These are phyloP conservation scores for Rana temporaria DNA, from an alignment of 2,113 vertebrate genomes.

Conservation along the genomic window DNA sequence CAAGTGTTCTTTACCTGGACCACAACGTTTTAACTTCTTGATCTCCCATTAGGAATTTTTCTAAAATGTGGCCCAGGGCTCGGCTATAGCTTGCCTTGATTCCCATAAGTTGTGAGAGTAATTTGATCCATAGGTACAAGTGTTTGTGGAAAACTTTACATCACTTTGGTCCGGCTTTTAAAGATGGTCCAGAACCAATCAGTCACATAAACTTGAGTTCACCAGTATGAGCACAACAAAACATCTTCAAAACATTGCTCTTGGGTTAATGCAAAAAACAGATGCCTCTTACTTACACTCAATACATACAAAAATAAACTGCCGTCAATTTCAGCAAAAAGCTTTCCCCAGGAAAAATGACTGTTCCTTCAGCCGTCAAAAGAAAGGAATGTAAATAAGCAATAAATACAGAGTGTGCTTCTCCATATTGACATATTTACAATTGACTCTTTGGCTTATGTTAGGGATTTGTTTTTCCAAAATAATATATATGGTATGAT, in stretches of 20 bases:
- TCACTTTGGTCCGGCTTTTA: slow-evolving; percentile 74
- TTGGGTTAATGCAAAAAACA: slow-evolving; percentile 81
- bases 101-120: slow-evolving; percentile 62
- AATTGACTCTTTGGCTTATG: slow-evolving; percentile 99
- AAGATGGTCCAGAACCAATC: slow-evolving; percentile 72
- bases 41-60: slow-evolving; percentile 59
- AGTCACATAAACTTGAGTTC: slow-evolving; percentile 73
- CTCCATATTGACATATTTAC: slow-evolving; percentile 99
- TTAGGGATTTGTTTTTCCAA: slow-evolving; percentile 84
- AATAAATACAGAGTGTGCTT: slow-evolving; percentile 99
- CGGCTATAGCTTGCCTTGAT: slow-evolving; percentile 58
- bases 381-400: slow-evolving; percentile 92
- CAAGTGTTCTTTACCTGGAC: slow-evolving; percentile 59
- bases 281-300: slow-evolving; percentile 84
- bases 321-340: slow-evolving; percentile 82
- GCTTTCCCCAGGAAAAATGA: slow-evolving; percentile 74
- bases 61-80: slow-evolving; percentile 27
- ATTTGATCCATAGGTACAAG: slow-evolving; percentile 63
- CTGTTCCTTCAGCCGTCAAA: slow-evolving; percentile 86
- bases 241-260: slow-evolving; percentile 80
- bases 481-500: slow-evolving; percentile 75
- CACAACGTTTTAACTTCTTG: slow-evolving; percentile 54
- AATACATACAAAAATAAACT: slow-evolving; percentile 88
- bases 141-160: slow-evolving; percentile 70
- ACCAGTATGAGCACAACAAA: slow-evolving; percentile 81